Evolutionary conservation across 2,888 invertebrate genomes (phyloP), one percentile per base, ranked within the genome.

Genomic region (Suillia variegata): DNA sequence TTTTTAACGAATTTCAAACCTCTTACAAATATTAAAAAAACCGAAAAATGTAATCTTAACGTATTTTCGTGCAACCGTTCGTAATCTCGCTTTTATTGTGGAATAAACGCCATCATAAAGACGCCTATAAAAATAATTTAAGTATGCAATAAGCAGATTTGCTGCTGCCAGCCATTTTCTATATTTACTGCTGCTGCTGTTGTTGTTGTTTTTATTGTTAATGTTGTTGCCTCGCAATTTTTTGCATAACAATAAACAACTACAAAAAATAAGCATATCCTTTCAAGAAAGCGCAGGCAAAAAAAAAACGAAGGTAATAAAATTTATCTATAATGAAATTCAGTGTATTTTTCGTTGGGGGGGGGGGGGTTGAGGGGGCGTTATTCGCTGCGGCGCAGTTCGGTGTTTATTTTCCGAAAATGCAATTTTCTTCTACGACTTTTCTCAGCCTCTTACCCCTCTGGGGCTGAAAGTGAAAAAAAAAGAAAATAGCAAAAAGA

Each of bases 291-390:
- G 21, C 4, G 4, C 5, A 17, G 10, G 17, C 18, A 6, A 20
- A 18, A 31, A 15, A 34, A 31, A 53, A 53, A 42, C n/a, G 17
- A 26, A 33, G 58, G 67, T 63, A 73, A 74, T 73, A 74, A 71
- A 73, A 73, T 73, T 67, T 73, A 73, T 71, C 73, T 65, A 61
- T 68, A 71, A 71, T 74, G 71, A 67, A 74, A 69, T 73, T 67
- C 54, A 56, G 61, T n/a, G n/a, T n/a, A n/a, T n/a, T n/a, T n/a
- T n/a, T n/a, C n/a, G n/a, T n/a, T n/a, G n/a, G n/a, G n/a, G n/a
- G n/a, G n/a, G n/a, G n/a, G n/a, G n/a, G n/a, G n/a, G n/a, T n/a
- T n/a, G n/a, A n/a, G n/a, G n/a, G n/a, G n/a, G n/a, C n/a, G n/a
- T 52, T 45, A 26, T 50, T 51, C 57, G 56, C 58, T 38, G 8